Conservation (phyloP, 2,797 vertebrate genomes). For the Sebastes trivittatus region DNA sequence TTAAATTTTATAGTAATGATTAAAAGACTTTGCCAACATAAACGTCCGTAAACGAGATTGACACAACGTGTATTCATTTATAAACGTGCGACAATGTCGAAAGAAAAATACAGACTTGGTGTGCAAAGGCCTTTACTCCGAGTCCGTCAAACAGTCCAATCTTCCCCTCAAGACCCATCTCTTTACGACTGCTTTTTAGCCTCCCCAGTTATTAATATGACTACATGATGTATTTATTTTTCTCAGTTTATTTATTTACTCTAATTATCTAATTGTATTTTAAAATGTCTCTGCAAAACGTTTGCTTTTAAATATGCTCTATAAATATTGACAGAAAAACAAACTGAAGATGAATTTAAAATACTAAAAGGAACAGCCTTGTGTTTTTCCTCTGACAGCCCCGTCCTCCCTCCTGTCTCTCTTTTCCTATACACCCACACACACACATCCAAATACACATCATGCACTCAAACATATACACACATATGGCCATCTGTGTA, state of each 20-base stretch:
- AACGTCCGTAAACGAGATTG: too few species aligned
- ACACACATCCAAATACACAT: neutral
- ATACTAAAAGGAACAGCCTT: too few species aligned
- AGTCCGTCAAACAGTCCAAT: neutral
- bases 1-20: too few species aligned
- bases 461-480: conserved; percentile 8
- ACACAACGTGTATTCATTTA: too few species aligned
- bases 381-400: neutral
- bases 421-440: neutral
- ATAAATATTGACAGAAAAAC: neutral
- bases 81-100: too few species aligned
- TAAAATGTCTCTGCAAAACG: neutral
- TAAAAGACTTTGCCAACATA: too few species aligned
- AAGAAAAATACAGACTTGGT: too few species aligned
- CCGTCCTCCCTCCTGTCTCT: neutral
- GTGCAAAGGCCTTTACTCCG: neutral
- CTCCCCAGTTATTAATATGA: neutral
- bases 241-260: too few species aligned
- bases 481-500: conserved; percentile 46
- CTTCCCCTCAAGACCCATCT: neutral
- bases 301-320: neutral
- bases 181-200: neutral
- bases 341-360: neutral
- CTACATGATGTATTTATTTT: neutral
- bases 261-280: neutral